These are phyloP conservation scores for Oscheius sp. DNA, from an alignment of 2,888 invertebrate genomes.

Conservation along the genomic window DNA sequence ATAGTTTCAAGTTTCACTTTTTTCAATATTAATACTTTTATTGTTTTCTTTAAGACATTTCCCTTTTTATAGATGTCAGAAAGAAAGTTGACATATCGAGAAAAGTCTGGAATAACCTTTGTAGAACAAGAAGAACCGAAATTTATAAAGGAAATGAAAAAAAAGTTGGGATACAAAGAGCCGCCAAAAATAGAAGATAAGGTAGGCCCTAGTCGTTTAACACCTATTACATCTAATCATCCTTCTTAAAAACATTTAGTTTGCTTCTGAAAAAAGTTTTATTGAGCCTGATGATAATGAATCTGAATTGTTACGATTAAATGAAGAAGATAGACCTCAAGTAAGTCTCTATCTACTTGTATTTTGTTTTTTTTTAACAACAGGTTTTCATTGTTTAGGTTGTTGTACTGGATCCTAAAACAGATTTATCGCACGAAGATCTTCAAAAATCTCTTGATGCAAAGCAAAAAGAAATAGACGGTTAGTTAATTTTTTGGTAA, in stretches of 20 bases:
- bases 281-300: constrained; percentile 43
- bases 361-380: too few species aligned
- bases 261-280: constrained; percentile 38
- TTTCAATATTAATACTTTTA: too few species aligned
- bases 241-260: too few species aligned
- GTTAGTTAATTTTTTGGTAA: constrained; percentile 34
- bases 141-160: constrained; percentile 63
- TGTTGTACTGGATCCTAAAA: constrained; percentile 59
- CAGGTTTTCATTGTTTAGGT: constrained; percentile 42
- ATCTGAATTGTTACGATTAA: constrained; percentile 51
- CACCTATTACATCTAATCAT: too few species aligned
- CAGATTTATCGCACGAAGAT: constrained; percentile 58
- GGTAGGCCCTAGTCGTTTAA: constrained; percentile 37
- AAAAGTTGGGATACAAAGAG: constrained; percentile 63
- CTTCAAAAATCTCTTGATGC: constrained; percentile 55
- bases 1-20: too few species aligned
- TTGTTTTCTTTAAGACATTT: background rate
- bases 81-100: constrained; percentile 28
- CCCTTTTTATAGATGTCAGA: background rate
- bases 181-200: constrained; percentile 65
- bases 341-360: constrained; percentile 23
- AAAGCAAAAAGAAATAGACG: constrained; percentile 60
- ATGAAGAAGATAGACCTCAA: constrained; percentile 63
- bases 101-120: constrained; percentile 43
- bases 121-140: constrained; percentile 64